A percentile compares a stretch with the other conserved stretches of the same genome.
These are phyloP conservation scores for Drosophila kepulauana DNA, from an alignment of 1,140 invertebrate species.

Conservation along the genomic window DNA sequence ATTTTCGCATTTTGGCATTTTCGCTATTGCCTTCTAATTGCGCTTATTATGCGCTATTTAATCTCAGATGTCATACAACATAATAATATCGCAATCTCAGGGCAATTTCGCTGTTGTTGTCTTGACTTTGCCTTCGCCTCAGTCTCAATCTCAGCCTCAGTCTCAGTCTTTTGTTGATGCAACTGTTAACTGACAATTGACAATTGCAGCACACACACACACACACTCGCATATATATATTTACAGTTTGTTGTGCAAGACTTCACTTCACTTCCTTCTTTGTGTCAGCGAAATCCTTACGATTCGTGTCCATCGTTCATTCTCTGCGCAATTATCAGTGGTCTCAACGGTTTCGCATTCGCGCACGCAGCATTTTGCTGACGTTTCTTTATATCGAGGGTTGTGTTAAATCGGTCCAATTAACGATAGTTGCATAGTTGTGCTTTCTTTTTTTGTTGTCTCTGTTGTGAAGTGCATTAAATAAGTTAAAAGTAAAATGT, in stretches of 20 bases:
- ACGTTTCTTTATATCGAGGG: background rate
- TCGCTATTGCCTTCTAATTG: constrained; percentile 57
- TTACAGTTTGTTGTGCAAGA: background rate
- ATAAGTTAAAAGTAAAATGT: too few species aligned
- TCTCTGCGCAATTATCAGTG: constrained; percentile 43
- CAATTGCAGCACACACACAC: constrained; percentile 7
- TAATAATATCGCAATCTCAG: constrained; percentile 39
- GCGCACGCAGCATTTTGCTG: constrained; percentile 28
- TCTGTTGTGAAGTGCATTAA: too few species aligned
- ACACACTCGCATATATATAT: too few species aligned
- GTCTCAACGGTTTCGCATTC: constrained; percentile 33
- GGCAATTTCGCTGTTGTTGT: constrained; percentile 38
- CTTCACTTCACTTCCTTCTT: background rate
- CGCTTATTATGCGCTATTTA: constrained; percentile 64
- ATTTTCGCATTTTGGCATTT: background rate
- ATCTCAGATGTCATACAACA: constrained; percentile 45
- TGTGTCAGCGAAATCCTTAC: background rate
- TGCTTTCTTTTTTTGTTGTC: too few species aligned
- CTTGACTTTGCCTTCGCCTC: background rate
- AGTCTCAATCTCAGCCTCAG: too few species aligned
- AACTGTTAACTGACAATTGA: constrained; percentile 27
- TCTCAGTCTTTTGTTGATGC: background rate
- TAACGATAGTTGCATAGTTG: background rate
- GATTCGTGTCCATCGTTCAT: constrained; percentile 14
- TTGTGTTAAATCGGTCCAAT: background rate